Conservation (phyloP, 2,797 vertebrate genomes). For the Menidia menidia region DNA sequence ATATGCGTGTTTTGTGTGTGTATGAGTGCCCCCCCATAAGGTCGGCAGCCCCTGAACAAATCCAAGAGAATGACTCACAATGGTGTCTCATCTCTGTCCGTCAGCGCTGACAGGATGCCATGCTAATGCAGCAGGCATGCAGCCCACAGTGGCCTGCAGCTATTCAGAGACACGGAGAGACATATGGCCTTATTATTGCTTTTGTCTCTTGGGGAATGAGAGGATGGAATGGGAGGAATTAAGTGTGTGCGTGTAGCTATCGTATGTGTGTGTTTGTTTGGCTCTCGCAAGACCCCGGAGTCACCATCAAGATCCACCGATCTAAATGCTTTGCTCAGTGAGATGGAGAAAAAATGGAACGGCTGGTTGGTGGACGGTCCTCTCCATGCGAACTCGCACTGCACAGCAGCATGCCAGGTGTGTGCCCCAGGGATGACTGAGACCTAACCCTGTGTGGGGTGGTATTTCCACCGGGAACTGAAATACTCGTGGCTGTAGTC, state of each 20-base stretch:
- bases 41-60: conserved; percentile 67
- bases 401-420: conserved; percentile 53
- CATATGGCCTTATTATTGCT: conserved; percentile 71
- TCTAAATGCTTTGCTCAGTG: conserved; percentile 53
- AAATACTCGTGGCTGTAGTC: conserved; percentile 66
- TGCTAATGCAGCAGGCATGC: conserved; percentile 55
- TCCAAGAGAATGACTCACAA: conserved; percentile 57
- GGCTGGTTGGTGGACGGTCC: conserved; percentile 34
- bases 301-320: conserved; percentile 47
- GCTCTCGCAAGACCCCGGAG: conserved; percentile 34
- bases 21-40: conserved; percentile 36
- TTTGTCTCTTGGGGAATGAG: conserved; percentile 48
- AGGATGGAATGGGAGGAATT: conserved; percentile 50
- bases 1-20: conserved; percentile 21
- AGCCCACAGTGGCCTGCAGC: conserved; percentile 59
- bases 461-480: conserved; percentile 52
- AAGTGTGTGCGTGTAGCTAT: conserved; percentile 12
- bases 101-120: conserved; percentile 65
- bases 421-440: conserved; percentile 66
- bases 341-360: conserved; percentile 51
- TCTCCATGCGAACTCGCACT: conserved; percentile 20
- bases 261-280: conserved; percentile 23
- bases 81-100: conserved; percentile 62
- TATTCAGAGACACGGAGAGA: conserved; percentile 44
- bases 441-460: conserved; percentile 60